phyloP scores from a whole-genome alignment of 2,797 vertebrate genomes.

The Lemur catta region DNA sequence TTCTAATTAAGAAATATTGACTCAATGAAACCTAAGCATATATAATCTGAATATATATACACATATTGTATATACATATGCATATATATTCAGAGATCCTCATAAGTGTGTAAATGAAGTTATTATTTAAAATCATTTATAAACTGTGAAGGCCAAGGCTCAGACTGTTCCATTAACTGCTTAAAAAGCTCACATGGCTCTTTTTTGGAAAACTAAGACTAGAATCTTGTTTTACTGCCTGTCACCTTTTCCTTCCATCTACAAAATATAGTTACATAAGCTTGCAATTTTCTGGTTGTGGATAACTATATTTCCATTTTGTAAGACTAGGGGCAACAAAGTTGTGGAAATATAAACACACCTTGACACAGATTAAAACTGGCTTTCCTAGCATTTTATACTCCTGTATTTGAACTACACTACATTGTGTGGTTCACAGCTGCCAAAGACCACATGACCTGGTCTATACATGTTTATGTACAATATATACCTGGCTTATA shows the following conservation, averaged over 20 bases:
- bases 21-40: neutral
- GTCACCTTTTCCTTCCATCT: neutral
- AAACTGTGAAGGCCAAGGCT: neutral
- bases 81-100: neutral
- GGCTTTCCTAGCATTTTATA: neutral
- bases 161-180: neutral
- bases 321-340: neutral
- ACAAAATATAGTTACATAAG: neutral
- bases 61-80: neutral
- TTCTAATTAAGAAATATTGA: neutral
- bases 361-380: neutral
- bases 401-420: too few species aligned
- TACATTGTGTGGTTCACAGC: neutral
- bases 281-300: neutral
- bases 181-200: neutral
- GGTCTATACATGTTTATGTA: neutral
- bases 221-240: neutral
- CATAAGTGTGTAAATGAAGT: neutral
- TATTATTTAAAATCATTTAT: neutral
- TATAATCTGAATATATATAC: neutral
- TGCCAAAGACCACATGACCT: neutral
- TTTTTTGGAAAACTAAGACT: neutral
- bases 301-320: neutral
- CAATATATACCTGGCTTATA: neutral
- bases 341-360: neutral